Evolutionary conservation across 2,113 vertebrate genomes (phyloP).

Genomic region (Etheostoma spectabile): DNA sequence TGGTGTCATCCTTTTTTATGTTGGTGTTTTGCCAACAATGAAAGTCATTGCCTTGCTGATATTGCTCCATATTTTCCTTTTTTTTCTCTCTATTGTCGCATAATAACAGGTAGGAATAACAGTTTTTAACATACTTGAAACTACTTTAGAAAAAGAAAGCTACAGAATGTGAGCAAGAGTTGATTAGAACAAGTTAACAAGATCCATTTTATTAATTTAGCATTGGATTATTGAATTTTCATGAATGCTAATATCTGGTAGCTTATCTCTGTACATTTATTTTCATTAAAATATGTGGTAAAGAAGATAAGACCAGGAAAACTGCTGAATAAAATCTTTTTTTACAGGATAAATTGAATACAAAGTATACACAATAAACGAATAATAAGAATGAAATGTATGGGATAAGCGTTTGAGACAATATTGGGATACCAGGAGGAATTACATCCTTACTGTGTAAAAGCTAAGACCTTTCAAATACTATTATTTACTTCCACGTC

Average conservation of each 20-base stretch:
- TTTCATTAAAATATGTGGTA: neutral
- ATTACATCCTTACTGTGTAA: neutral
- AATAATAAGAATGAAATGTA: no score
- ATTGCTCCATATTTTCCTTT: neutral
- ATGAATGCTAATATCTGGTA: neutral
- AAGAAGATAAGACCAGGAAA: neutral
- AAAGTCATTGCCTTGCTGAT: neutral
- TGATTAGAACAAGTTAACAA: neutral
- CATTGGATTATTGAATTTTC: neutral
- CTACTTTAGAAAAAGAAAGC: neutral
- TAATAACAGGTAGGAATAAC: neutral
- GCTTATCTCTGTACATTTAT: neutral
- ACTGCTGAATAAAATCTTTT: neutral
- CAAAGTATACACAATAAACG: neutral
- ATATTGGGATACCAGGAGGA: neutral
- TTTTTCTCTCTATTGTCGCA: neutral
- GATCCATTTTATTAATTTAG: neutral
- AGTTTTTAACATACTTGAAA: neutral
- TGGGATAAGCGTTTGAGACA: neutral
- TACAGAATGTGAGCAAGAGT: neutral
- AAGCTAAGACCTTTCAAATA: neutral
- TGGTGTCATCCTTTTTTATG: neutral
- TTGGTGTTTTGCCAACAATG: neutral
- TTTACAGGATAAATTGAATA: neutral
- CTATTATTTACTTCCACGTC: neutral